Percentiles rank a stretch among this genome's conserved stretches.
phyloP scores from a whole-genome alignment of 2,797 vertebrate species.

The Brotogeris chrysoptera region DNA sequence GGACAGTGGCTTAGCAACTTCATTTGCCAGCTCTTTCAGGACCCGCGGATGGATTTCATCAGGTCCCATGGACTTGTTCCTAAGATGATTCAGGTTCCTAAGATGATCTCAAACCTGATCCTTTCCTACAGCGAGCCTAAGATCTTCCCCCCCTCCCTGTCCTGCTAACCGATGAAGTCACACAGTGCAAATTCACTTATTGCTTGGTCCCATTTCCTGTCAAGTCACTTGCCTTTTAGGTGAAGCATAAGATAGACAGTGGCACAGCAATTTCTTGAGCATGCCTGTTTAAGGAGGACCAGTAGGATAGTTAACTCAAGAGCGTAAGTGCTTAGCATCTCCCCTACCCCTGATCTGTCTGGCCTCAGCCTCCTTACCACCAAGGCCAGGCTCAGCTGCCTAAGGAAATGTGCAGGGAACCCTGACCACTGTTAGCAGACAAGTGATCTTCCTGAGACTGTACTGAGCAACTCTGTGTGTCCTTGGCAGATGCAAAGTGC shows the following conservation, averaged over 20 bases:
- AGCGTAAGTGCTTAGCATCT: neutral
- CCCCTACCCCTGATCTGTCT: neutral
- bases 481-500: neutral
- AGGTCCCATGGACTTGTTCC: neutral
- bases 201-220: neutral
- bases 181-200: neutral
- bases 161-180: neutral
- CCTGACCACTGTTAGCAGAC: fast-evolving
- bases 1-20: neutral
- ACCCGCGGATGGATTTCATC: neutral
- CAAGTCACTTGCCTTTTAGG: neutral
- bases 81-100: neutral
- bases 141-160: neutral
- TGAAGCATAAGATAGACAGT: neutral
- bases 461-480: fast-evolving
- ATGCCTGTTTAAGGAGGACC: neutral
- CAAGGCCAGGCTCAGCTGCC: neutral
- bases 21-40: neutral
- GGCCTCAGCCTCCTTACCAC: neutral
- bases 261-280: neutral
- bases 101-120: neutral
- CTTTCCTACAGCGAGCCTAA: neutral
- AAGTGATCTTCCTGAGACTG: neutral
- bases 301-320: neutral
- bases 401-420: neutral